Evolutionary conservation across 1,140 invertebrate species (phyloP), one percentile per base, ranked within the genome.

Genomic region (Drosophila albomicans): DNA sequence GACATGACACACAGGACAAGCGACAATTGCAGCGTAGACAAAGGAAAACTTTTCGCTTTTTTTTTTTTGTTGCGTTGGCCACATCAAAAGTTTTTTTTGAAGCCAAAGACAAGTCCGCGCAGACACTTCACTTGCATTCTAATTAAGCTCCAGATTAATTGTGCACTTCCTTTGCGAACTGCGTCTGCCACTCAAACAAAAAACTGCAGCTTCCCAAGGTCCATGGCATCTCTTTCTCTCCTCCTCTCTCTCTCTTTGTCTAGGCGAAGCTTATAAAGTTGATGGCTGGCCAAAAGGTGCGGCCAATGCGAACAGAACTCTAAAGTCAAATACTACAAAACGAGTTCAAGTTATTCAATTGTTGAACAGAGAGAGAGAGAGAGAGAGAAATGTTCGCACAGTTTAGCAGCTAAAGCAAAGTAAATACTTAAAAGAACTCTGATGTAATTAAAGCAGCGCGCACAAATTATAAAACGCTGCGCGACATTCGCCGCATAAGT

Each of bases 131-230:
- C 68, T 66, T 56, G 74, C 74, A 72, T 76, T 76, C 69, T 73
- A 76, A 76, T 76, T 76, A 76, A 71, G 74, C 74, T 58, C 20
- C 43, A 66, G 74, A 76, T 72, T 76, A 76, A 76, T 76, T 76
- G 68, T 72, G 68, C 74, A 65, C 74, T 76, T 65, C 59, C 67
- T 71, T 71, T 65, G 73, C 43, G n/a, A 13, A 65, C 62, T 46
- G 56, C 63, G 30, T 35, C 63, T 46, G 51, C 38, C 41, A 48
- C 62, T 72, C 69, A 51, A 73, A 67, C 16, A 67, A 58, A 25
- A 58, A 61, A 59, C 63, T 67, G 46, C 43, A 49, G 67, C n/a
- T 46, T 52, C 54, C 49, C 45, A 67, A 66, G 25, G 63, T 28
- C 63, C 35, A 30, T 63, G 30, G 16, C 61, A 63, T 13, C 56